Evolutionary conservation across 1,140 invertebrate species (phyloP).

Genomic region (Sminthurides bifidus): DNA sequence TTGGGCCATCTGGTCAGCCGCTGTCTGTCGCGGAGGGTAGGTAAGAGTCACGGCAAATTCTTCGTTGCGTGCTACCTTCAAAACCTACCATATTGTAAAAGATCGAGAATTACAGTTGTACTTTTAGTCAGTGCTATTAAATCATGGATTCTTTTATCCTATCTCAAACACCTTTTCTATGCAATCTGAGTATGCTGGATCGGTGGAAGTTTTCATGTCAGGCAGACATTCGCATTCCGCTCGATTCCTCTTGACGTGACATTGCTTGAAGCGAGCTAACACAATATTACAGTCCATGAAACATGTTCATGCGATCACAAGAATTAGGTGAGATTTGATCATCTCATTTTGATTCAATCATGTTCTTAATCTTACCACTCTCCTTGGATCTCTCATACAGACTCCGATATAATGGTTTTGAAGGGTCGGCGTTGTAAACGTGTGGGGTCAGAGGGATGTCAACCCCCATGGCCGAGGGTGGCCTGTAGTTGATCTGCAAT

Average conservation of each 20-base stretch:
- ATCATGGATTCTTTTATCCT: too few relatives aligned
- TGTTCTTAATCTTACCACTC: background rate
- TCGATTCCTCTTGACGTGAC: background rate
- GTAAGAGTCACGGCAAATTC: background rate
- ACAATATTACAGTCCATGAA: background rate
- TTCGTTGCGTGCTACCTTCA: background rate
- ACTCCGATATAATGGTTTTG: slow-evolving; percentile 3
- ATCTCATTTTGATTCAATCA: background rate
- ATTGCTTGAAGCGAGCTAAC: background rate
- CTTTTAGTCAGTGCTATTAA: too few relatives aligned
- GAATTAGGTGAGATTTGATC: too few relatives aligned
- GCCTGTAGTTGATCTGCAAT: slow-evolving; percentile 18
- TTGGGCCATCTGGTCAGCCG: slow-evolving; percentile 2
- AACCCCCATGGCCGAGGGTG: slow-evolving; percentile 3
- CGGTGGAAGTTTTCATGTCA: background rate
- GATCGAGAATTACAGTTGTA: too few relatives aligned
- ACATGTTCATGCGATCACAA: too few relatives aligned
- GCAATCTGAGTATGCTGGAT: slow-evolving; percentile 7
- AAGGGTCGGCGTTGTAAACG: slow-evolving; percentile 16
- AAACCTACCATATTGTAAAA: too few relatives aligned
- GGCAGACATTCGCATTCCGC: background rate
- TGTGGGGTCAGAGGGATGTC: slow-evolving; percentile 6
- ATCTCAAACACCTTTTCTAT: slow-evolving; percentile 6
- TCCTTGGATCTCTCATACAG: slow-evolving; percentile 1
- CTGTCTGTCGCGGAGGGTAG: slow-evolving; percentile 3